These are phyloP conservation scores for Trachemys scripta DNA, from an alignment of 2,113 vertebrate genomes.

Conservation along the genomic window DNA sequence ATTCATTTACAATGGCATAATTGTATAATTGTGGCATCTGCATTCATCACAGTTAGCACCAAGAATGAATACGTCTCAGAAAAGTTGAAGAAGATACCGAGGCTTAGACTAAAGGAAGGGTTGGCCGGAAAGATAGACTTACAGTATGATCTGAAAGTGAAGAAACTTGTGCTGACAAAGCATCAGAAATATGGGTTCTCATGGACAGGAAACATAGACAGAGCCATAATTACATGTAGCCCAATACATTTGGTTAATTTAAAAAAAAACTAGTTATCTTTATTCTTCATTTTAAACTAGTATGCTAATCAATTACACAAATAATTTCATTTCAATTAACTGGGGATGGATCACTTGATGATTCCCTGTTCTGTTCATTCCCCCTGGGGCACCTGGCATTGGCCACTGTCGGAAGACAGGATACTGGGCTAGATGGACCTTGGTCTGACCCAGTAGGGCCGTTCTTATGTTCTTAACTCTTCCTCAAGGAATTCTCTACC, in stretches of 20 bases:
- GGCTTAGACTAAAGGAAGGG: not conserved
- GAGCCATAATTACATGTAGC: not conserved
- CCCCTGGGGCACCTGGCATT: too few species aligned
- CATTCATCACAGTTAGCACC: conserved; percentile 17
- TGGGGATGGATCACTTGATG: too few species aligned
- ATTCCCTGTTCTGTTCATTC: too few species aligned
- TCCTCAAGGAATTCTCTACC: not conserved
- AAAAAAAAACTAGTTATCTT: not conserved
- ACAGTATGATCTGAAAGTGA: not conserved
- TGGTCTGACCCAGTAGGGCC: too few species aligned
- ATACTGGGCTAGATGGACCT: too few species aligned
- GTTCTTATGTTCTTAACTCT: not conserved
- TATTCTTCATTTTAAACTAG: not conserved
- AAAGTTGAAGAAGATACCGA: not conserved
- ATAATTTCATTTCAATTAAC: not conserved
- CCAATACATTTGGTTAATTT: not conserved
- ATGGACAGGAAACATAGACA: not conserved
- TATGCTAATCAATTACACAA: not conserved
- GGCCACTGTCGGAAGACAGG: too few species aligned
- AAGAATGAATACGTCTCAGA: not conserved
- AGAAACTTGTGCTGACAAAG: not conserved
- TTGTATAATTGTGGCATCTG: not conserved
- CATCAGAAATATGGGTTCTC: not conserved
- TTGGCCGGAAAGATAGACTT: conserved; percentile 14
- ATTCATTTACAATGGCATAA: conserved; percentile 53